Conservation (phyloP, 2,888 invertebrate genomes). For the Stomorhina lunata region DNA sequence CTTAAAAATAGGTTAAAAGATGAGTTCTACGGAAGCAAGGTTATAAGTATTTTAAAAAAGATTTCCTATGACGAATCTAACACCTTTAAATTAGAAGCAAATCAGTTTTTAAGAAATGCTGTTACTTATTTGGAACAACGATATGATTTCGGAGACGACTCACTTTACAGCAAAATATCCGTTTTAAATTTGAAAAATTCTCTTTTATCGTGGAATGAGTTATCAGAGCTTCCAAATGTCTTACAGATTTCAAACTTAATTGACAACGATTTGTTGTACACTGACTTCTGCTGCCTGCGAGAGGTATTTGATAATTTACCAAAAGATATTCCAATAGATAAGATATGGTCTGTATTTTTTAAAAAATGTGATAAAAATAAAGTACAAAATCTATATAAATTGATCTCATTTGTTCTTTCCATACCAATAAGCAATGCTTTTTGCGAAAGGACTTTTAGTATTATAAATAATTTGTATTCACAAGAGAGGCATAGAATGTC, state of each 20-base stretch:
- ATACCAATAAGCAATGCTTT: conserved; percentile 50
- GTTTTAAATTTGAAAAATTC: conserved; percentile 35
- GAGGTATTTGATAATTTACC: conserved; percentile 25
- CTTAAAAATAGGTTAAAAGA: conserved; percentile 31
- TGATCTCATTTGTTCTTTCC: conserved; percentile 45
- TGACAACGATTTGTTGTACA: conserved; percentile 36
- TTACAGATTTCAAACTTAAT: conserved; percentile 39
- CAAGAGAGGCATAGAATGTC: conserved; percentile 39
- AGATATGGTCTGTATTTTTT: conserved; percentile 34
- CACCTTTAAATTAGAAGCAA: conserved; percentile 27
- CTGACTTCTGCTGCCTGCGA: conserved; percentile 47
- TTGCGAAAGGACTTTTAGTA: conserved; percentile 43
- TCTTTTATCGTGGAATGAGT: conserved; percentile 44
- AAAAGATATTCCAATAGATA: conserved; percentile 7
- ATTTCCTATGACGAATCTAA: conserved; percentile 11
- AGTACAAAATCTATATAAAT: conserved; percentile 36
- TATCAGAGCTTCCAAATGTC: conserved; percentile 28
- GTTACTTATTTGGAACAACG: too few species aligned
- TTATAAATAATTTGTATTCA: conserved; percentile 39
- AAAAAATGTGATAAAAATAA: conserved; percentile 42
- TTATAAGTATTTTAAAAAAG: conserved; percentile 29
- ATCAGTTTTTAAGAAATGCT: too few species aligned
- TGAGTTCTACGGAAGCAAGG: conserved; percentile 48
- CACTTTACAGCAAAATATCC: conserved; percentile 42
- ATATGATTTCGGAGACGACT: conserved; percentile 39